Evolutionary conservation across 1,140 invertebrate genomes (phyloP).

Genomic region (Nomia melanderi): DNA sequence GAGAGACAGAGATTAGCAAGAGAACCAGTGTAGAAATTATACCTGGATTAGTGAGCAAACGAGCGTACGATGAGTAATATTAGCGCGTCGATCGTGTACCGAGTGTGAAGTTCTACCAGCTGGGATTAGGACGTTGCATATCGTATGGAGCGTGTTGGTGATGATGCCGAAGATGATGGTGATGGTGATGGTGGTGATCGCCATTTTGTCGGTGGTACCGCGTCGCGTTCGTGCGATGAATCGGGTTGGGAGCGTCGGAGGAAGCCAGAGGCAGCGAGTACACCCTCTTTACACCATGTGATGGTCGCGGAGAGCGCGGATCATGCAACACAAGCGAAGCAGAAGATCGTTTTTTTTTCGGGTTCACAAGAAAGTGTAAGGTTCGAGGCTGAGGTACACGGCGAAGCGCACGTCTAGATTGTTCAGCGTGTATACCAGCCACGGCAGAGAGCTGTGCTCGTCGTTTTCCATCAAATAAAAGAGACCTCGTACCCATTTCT

Average conservation of each 20-base stretch:
- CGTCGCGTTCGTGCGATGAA: slow-evolving; percentile 78
- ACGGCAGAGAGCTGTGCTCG: no score
- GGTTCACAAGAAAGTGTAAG: slow-evolving; percentile 40
- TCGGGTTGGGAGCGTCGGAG: slow-evolving; percentile 77
- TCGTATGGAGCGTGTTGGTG: slow-evolving; percentile 76
- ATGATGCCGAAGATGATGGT: slow-evolving; percentile 68
- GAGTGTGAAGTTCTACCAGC: slow-evolving; percentile 73
- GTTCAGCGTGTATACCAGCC: background rate
- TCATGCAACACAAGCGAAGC: slow-evolving; percentile 81
- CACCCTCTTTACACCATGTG: slow-evolving; percentile 78
- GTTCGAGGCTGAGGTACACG: slow-evolving; percentile 19
- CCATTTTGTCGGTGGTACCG: slow-evolving; percentile 76
- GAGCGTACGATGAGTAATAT: slow-evolving; percentile 54
- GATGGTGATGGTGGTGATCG: slow-evolving; percentile 73
- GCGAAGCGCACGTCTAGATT: background rate
- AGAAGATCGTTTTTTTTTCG: slow-evolving; percentile 69
- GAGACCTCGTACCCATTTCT: no score
- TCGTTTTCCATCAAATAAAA: no score
- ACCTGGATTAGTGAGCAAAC: slow-evolving; percentile 65
- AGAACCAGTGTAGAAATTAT: slow-evolving; percentile 61
- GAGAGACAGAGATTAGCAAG: slow-evolving; percentile 40
- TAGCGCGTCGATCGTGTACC: slow-evolving; percentile 49
- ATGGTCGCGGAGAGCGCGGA: slow-evolving; percentile 69
- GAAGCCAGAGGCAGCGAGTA: slow-evolving; percentile 82
- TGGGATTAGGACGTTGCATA: slow-evolving; percentile 77